Evolutionary conservation across 1,140 invertebrate species (phyloP), one percentile per base, ranked within the genome.

Genomic region (Argopecten irradians): DNA sequence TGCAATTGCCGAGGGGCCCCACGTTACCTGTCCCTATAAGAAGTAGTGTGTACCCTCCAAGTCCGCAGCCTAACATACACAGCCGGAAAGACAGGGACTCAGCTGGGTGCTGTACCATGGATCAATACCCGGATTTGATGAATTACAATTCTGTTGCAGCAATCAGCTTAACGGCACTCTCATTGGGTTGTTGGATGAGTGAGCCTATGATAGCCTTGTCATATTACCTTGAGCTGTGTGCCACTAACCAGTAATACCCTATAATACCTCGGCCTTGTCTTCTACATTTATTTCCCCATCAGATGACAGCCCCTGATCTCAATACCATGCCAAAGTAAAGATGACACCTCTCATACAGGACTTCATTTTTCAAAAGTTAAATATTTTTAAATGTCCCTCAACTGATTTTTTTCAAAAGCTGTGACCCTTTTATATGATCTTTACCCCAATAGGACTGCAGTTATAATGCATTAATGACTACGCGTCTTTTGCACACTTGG

Each of bases 101-200:
- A n/a, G 22, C 55, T 71, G 55, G 55, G 55, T 71, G 55, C 55
- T 16, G 55, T 71, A 71, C 28, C 13, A n/a, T n/a, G 55, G 55
- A 71, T 71, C 55, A 71, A 71, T 71, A 71, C 55, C 55, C n/a
- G 55, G 55, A 16, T 71, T 71, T 71, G 55, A 71, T 71, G 55
- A 71, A 71, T 71, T 71, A 71, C 55, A 71, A 71, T 71, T 71
- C 55, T 71, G 55, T 71, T 71, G 55, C 55, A 71, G 55, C 55
- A 71, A 71, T 71, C 55, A 71, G 55, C 55, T 71, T 71, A 71
- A 71, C 55, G 55, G 55, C 55, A 71, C 22, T 71, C 55, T 71
- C 55, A 71, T 71, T 71, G 55, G 28, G 22, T 71, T 71, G 55
- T 71, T 28, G 55, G 55, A 71, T 71, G 22, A 71, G 22, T 16